Percentiles rank a stretch among this genome's conserved stretches.
These are phyloP conservation scores for Caradrina kadenii DNA, from an alignment of 2,888 invertebrate genomes.

Conservation along the genomic window DNA sequence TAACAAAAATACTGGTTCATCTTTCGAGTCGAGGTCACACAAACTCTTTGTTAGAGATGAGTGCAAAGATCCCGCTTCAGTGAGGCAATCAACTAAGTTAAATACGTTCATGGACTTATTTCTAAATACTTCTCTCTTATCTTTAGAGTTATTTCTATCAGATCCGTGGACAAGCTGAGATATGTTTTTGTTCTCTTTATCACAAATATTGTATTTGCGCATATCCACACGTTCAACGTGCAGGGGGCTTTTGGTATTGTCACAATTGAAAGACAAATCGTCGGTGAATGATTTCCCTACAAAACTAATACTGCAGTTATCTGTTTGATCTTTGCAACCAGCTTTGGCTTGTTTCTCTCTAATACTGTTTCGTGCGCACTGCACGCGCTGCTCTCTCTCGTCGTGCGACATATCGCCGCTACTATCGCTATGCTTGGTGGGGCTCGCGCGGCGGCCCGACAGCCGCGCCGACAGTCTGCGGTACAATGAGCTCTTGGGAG, in stretches of 20 bases:
- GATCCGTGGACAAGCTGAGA: slow-evolving; percentile 74
- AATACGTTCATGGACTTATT: slow-evolving; percentile 88
- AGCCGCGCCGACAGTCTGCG: slow-evolving; percentile 87
- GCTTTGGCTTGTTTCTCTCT: slow-evolving; percentile 75
- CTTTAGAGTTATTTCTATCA: slow-evolving; percentile 76
- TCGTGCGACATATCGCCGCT: slow-evolving; percentile 68
- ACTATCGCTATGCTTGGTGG: slow-evolving; percentile 68
- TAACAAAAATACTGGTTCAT: slow-evolving; percentile 80
- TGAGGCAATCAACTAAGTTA: slow-evolving; percentile 86
- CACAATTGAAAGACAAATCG: slow-evolving; percentile 73
- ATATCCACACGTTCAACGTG: slow-evolving; percentile 75
- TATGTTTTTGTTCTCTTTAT: slow-evolving; percentile 82
- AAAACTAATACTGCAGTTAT: slow-evolving; percentile 80
- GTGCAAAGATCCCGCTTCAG: slow-evolving; percentile 84
- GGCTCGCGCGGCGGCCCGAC: slow-evolving; percentile 81
- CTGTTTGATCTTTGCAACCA: slow-evolving; percentile 71
- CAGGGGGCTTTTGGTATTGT: slow-evolving; percentile 69
- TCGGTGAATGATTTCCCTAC: slow-evolving; percentile 80
- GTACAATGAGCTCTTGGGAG: slow-evolving; percentile 87
- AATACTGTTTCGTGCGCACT: slow-evolving; percentile 78
- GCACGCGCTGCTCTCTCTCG: slow-evolving; percentile 79
- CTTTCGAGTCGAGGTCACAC: slow-evolving; percentile 86
- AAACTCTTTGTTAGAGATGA: slow-evolving; percentile 87
- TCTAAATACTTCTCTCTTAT: slow-evolving; percentile 87
- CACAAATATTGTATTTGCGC: slow-evolving; percentile 76